Base-by-base conservation (phyloP, 2,113 vertebrate genomes). In the Gila orcuttii region DNA sequence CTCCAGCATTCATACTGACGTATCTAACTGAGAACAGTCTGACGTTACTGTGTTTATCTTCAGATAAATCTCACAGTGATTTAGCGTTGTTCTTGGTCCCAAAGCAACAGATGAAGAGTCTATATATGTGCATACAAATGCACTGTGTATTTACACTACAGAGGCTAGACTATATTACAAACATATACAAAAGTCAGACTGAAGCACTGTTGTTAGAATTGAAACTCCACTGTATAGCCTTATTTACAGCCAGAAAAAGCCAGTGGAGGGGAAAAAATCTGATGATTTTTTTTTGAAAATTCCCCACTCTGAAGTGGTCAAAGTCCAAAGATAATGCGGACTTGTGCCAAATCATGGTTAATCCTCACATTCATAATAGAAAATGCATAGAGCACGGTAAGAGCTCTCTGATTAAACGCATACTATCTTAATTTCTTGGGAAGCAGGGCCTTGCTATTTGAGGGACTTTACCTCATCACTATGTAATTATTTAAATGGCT, bases 21-120 rank as follows among this genome's bases (percentile, higher is more conserved):
- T 50, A 47, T 62, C 60, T 77, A 84, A 28, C 8, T 73, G 19
- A 60, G 55, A 77, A 85, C 62, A 75, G 85, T 74, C 42, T 73
- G 83, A 31, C 45, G 31, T 85, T 80, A 80, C 87, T 81, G 85
- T 88, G 85, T 80, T 73, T 68, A 71, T 82, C 86, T 75, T 17
- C 47, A 87, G 83, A 85, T 82, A 74, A 73, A 87, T 68, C 33
- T 89, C 88, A 89, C 83, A 89, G 88, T 89, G 86, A 85, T 87
- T 42, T 64, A 87, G 66, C 28, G 17, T 85, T 85, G 79, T 83
- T 87, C 83, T 87, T 89, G 86, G 88, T 89, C 86, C 88, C 88
- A 85, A 84, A 89, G 86, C 78, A 82, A 87, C 88, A 87, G 82
- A 66, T 87, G 82, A 89, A 31, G 45, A 33, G 79, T 78, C 73